phyloP scores from a whole-genome alignment of 2,797 vertebrate species.

The Gastrophryne carolinensis region DNA sequence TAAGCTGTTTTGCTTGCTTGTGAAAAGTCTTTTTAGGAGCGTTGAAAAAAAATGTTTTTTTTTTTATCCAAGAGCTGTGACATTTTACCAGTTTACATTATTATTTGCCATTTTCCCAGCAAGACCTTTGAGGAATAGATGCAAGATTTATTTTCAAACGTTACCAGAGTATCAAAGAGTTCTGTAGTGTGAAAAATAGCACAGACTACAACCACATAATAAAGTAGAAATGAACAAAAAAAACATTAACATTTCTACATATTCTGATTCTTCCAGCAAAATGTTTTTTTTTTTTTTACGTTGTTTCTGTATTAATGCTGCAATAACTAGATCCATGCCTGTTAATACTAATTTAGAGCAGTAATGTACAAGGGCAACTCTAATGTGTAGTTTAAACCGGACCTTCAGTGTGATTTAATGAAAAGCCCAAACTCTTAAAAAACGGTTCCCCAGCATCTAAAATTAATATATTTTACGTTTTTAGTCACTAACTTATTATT shows the following conservation, averaged over 20 bases:
- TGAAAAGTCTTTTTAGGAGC: too few relatives aligned
- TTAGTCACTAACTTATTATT: too few relatives aligned
- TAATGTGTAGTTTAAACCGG: too few relatives aligned
- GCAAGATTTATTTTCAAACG: neutral
- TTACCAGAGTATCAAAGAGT: neutral
- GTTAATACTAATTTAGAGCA: neutral
- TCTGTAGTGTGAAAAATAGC: neutral
- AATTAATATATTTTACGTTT: too few relatives aligned
- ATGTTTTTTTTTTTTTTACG: neutral
- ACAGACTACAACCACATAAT: neutral
- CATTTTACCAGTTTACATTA: neutral
- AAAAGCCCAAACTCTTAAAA: too few relatives aligned
- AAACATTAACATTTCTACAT: neutral
- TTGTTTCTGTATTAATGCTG: neutral
- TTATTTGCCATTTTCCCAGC: neutral
- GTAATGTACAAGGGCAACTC: too few relatives aligned
- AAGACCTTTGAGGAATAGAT: neutral
- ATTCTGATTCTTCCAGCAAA: neutral
- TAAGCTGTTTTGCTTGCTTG: too few relatives aligned
- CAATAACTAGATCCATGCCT: neutral
- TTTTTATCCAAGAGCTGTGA: neutral
- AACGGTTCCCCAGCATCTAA: too few relatives aligned
- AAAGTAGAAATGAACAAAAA: too few relatives aligned
- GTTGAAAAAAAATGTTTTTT: neutral
- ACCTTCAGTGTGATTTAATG: too few relatives aligned